Base-by-base conservation (phyloP, 2,113 vertebrate species). In the Struthio camelus region DNA sequence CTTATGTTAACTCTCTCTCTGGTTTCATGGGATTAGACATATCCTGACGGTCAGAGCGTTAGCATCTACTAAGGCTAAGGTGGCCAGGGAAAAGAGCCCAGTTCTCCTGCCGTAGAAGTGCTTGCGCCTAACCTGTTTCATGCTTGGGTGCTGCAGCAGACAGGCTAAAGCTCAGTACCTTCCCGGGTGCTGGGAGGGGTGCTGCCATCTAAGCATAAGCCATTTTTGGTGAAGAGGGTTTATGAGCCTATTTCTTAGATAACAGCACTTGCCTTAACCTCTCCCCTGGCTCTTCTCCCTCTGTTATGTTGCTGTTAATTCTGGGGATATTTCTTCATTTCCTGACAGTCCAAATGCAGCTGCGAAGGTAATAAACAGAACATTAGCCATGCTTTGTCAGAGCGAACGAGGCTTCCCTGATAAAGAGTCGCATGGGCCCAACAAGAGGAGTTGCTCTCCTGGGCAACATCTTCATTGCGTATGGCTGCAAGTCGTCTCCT, bases 371-470 rank as follows among this genome's bases (percentile, higher is more conserved):
- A 94, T 96, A 96, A 97, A 97, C 94, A 94, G 92, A 93, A 59
- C 89, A 89, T 96, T 97, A 93, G 91, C 32, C 77, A 80, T 91
- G 93, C 94, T 95, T 96, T 96, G 96, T 95, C 91, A 93, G 91
- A 85, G 78, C 17, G 89, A 94, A 94, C 14, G 38, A 92, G 71
- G 40, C 71, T 95, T 92, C 83, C 71, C 94, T 67, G 93, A 77
- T 77, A 87, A 95, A 95, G 89, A 92, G 78, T 56, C 22, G 3
- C 73, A 1, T 0, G 27, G 87, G 22, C 84, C 42, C 1, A 4
- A 53, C 66, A 77, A 89, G 80, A 94, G 89, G 71, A 94, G 94
- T 85, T 95, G 82, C 78, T 97, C 94, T 97, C 94, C 78, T 1
- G 54, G 87, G 91, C 91, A 85, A 8, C 67, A 64, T 94, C 87